Evolutionary conservation across 2,113 vertebrate genomes (phyloP).

Genomic region (Rattus norvegicus): DNA sequence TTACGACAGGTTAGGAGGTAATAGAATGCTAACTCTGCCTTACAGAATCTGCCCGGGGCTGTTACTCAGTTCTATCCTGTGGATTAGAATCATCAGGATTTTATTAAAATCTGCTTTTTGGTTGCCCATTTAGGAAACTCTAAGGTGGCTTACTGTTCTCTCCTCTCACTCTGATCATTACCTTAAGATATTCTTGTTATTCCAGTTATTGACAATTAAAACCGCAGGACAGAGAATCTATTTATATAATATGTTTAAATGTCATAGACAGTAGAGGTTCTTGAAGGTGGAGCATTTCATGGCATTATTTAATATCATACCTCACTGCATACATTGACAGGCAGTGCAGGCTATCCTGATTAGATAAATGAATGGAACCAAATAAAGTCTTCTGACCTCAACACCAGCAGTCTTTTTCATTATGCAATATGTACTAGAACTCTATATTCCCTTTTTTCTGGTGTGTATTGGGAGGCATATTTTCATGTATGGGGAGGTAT

Average conservation of each 20-base stretch:
- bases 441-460: background rate
- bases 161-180: background rate
- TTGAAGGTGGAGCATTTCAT: slow-evolving; percentile 14
- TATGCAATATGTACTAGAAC: background rate
- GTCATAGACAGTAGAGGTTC: background rate
- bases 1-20: background rate
- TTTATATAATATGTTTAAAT: background rate
- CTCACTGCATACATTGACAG: background rate
- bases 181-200: background rate
- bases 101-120: background rate
- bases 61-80: background rate
- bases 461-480: background rate
- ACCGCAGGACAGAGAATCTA: slow-evolving; percentile 12
- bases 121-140: background rate
- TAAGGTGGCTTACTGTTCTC: background rate
- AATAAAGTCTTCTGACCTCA: background rate
- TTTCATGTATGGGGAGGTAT: too few species aligned
- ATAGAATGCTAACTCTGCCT: background rate
- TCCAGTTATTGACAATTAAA: slow-evolving; percentile 4
- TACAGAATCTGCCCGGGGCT: background rate
- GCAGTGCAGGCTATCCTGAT: background rate
- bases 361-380: background rate
- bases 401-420: background rate
- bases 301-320: background rate
- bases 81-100: background rate